Evolutionary conservation across 2,888 invertebrate genomes (phyloP), one percentile per base, ranked within the genome.

Genomic region (Ellobium chinense): DNA sequence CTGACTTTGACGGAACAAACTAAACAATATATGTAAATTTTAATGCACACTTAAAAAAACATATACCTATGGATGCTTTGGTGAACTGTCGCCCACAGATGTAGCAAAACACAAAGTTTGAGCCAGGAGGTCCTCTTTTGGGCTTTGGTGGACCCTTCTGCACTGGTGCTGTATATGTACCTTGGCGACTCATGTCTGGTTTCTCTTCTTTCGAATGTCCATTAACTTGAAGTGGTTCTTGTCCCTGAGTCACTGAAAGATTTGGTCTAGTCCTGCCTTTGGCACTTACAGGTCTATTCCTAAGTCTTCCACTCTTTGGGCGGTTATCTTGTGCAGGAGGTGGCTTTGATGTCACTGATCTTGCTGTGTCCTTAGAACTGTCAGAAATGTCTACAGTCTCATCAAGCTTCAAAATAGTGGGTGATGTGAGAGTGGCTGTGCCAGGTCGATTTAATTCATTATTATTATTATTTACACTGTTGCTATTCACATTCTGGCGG

Each of bases 11-110:
- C n/a, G n/a, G n/a, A n/a, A n/a, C n/a, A n/a, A n/a, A n/a, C n/a
- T n/a, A n/a, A n/a, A n/a, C n/a, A n/a, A n/a, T n/a, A n/a, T n/a
- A n/a, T n/a, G n/a, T n/a, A n/a, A n/a, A n/a, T n/a, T n/a, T n/a
- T 12, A 21, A 29, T 29, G 24, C 4, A 36, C n/a, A 37, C 24
- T n/a, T 34, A 5, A 75, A 31, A 31, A 2, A 76, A 31, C 34
- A 18, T 56, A 21, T 60, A 80, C 93, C 93, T 62, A 95, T 94
- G 68, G 95, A 95, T 85, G 94, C 94, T 1, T 94, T 94, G 54
- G 95, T 95, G 88, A 95, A 96, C 88, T 94, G 94, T 73, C 95
- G 93, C 2, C 95, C 95, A 88, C 96, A 96, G 85, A 95, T 94
- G 90, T 95, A 94, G 89, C 96, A 96, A 81, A 93, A 90, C 5